Conservation (phyloP, 2,888 invertebrate genomes). For the Acanthococcus lagerstroemiae region DNA sequence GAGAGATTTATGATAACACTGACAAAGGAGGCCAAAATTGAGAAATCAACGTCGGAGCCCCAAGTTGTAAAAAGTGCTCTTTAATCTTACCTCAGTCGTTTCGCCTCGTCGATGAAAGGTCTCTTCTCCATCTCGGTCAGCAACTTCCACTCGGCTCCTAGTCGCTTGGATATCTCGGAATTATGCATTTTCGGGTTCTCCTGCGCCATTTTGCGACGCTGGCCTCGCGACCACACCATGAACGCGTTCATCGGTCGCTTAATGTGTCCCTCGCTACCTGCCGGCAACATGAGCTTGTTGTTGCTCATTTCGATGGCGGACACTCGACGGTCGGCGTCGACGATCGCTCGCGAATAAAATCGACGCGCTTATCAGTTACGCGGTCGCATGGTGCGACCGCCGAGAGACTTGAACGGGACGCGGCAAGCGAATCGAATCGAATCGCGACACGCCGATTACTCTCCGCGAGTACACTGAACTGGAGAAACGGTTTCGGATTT, state of each 20-base stretch:
- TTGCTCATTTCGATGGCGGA: slow-evolving; percentile 20
- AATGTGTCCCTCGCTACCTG: slow-evolving; percentile 51
- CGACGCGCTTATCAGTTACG: no score
- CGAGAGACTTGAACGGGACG: no score
- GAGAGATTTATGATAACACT: no score
- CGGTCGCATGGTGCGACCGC: no score
- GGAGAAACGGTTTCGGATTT: no score
- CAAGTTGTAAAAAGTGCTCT: no score
- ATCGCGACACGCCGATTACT: no score
- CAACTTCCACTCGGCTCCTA: slow-evolving; percentile 88
- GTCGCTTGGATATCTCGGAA: slow-evolving; percentile 86
- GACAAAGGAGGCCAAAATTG: no score
- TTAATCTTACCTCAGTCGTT: slow-evolving; percentile 54
- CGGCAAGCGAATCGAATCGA: no score
- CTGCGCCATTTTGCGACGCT: slow-evolving; percentile 88
- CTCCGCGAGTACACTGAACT: no score
- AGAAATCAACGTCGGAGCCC: no score
- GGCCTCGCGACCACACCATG: slow-evolving; percentile 94
- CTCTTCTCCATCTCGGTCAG: slow-evolving; percentile 76
- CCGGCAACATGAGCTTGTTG: slow-evolving; percentile 11
- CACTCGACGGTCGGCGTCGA: not conserved
- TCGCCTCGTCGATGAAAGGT: slow-evolving; percentile 92
- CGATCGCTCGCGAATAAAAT: no score
- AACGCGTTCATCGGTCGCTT: slow-evolving; percentile 98
- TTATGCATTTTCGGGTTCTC: slow-evolving; percentile 99